Conservation (phyloP, 2,888 invertebrate species). For the Eupithecia pulchellata region DNA sequence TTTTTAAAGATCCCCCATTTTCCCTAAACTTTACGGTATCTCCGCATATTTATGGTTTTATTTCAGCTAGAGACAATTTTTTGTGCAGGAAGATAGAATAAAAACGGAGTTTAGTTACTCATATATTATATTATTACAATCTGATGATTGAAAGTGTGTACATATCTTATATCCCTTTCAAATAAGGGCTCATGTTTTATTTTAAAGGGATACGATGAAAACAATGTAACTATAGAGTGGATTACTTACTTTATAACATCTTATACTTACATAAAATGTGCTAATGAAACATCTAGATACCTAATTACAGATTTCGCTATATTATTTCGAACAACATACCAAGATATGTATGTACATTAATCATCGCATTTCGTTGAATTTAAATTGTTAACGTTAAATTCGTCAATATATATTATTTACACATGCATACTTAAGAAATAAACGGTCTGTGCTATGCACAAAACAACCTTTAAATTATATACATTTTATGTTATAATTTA, state of each 20-base stretch:
- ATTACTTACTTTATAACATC: slow-evolving; percentile 39
- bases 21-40: not conserved
- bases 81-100: not conserved
- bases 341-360: slow-evolving; percentile 64
- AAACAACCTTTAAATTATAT: slow-evolving; percentile 59
- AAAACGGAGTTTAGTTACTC: slow-evolving; percentile 27
- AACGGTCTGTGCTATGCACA: slow-evolving; percentile 68
- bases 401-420: slow-evolving; percentile 60
- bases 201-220: slow-evolving; percentile 79
- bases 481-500: slow-evolving; percentile 38
- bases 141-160: slow-evolving; percentile 53
- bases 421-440: slow-evolving; percentile 35
- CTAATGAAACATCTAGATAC: slow-evolving; percentile 49
- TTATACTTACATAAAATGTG: slow-evolving; percentile 28
- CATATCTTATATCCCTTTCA: slow-evolving; percentile 81
- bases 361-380: slow-evolving; percentile 63
- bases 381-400: slow-evolving; percentile 58
- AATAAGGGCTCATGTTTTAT: slow-evolving; percentile 83
- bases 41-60: slow-evolving; percentile 4
- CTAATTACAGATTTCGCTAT: slow-evolving; percentile 51
- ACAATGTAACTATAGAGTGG: slow-evolving; percentile 46
- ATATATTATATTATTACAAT: slow-evolving; percentile 62
- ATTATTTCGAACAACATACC: slow-evolving; percentile 62
- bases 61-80: not conserved
- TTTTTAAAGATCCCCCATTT: slow-evolving; percentile 14